Conservation (phyloP, 2,113 vertebrate genomes). For the Eretmochelys imbricata region DNA sequence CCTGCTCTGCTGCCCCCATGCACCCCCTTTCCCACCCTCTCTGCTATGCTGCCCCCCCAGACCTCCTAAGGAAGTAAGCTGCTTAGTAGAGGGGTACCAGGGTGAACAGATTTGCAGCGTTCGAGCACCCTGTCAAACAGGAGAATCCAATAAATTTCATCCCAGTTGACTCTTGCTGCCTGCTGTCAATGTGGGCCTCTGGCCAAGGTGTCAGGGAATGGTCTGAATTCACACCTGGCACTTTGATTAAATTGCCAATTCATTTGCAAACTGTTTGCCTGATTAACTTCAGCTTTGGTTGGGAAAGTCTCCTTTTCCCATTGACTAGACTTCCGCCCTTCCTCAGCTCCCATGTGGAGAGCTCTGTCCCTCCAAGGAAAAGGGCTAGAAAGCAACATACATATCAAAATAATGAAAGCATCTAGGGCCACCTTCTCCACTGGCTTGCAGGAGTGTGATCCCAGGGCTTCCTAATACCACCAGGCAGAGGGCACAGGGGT, state of each 20-base stretch:
- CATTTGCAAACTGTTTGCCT: neutral
- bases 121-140: neutral
- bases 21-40: neutral
- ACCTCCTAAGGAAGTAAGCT: neutral
- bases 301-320: neutral
- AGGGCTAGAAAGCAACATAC: neutral
- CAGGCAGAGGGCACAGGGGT: neutral
- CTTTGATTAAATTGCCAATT: neutral
- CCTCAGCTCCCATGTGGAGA: neutral
- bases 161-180: neutral
- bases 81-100: neutral
- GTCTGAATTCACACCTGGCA: neutral
- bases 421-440: too few species aligned
- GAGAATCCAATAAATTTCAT: neutral
- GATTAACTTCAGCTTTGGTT: neutral
- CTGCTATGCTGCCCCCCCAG: neutral
- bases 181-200: neutral
- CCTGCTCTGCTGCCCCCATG: neutral
- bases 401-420: neutral
- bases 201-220: neutral
- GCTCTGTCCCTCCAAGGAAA: neutral
- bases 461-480: neutral
- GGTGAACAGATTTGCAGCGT: neutral
- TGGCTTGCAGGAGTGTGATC: too few species aligned
- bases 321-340: neutral